Conservation (phyloP, 1,140 invertebrate genomes). For the Caenorhabditis remanei region DNA sequence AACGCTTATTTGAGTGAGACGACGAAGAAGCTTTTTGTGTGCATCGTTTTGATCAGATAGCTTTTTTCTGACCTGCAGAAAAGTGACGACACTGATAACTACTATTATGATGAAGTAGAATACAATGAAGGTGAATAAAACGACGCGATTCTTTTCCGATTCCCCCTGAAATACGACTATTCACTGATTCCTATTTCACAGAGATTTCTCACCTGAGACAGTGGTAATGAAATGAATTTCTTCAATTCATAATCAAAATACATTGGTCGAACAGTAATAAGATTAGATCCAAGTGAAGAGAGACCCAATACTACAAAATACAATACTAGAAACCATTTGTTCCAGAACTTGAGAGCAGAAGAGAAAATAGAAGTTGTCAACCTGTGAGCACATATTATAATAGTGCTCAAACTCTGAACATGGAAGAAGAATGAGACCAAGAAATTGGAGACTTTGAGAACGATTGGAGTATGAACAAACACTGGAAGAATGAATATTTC, state of each 20-base stretch:
- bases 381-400: not conserved
- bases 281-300: not conserved
- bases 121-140: not conserved
- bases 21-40: not conserved
- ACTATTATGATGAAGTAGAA: not conserved
- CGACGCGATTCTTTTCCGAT: not conserved
- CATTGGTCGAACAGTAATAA: not conserved
- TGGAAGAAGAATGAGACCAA: not conserved
- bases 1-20: not conserved
- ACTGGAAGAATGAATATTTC: not conserved
- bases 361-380: not conserved
- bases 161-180: not conserved
- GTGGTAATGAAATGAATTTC: not conserved
- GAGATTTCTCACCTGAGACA: not conserved
- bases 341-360: not conserved
- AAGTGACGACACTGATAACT: not conserved
- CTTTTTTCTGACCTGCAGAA: not conserved
- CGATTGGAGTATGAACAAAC: not conserved
- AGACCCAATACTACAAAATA: not conserved
- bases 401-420: slow-evolving; percentile 10
- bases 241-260: not conserved
- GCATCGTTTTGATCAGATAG: not conserved
- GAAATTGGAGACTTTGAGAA: not conserved
- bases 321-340: not conserved
- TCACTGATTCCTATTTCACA: too few relatives aligned